These are phyloP conservation scores for Podarcis siculus DNA, from an alignment of 2,797 vertebrate genomes.

Conservation along the genomic window DNA sequence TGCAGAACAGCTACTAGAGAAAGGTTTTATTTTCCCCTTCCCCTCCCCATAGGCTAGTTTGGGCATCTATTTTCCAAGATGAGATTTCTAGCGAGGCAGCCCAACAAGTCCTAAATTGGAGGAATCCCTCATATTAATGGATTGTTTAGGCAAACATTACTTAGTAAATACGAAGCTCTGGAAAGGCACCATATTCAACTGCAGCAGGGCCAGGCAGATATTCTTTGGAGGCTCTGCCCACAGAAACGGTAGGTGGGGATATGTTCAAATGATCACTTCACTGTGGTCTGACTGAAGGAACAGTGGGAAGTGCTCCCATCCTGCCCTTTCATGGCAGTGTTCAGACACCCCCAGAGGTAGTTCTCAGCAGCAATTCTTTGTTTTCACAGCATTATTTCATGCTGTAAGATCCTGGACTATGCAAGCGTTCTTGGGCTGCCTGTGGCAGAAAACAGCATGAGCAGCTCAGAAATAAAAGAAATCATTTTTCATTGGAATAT, in stretches of 20 bases:
- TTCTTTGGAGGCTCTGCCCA: background rate
- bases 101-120: background rate
- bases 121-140: no score
- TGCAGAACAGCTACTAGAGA: slow-evolving; percentile 29
- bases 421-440: slow-evolving; percentile 16
- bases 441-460: slow-evolving; percentile 19
- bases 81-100: background rate
- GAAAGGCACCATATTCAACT: background rate
- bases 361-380: slow-evolving; percentile 27
- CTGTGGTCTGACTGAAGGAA: slow-evolving; percentile 19
- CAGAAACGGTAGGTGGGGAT: background rate
- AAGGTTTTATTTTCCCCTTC: background rate
- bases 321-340: slow-evolving; percentile 19
- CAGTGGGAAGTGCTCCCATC: slow-evolving; percentile 16
- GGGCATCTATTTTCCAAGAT: background rate
- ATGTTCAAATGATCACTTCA: slow-evolving; percentile 14
- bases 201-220: background rate
- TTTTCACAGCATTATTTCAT: slow-evolving; percentile 42
- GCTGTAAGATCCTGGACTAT: slow-evolving; percentile 23
- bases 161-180: background rate
- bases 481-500: slow-evolving; percentile 8
- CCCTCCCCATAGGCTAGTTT: background rate
- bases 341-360: slow-evolving; percentile 15
- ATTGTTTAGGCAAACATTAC: background rate
- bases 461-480: slow-evolving; percentile 26